phyloP scores from a whole-genome alignment of 2,888 invertebrate genomes.

The Sinhomidia bicolor region DNA sequence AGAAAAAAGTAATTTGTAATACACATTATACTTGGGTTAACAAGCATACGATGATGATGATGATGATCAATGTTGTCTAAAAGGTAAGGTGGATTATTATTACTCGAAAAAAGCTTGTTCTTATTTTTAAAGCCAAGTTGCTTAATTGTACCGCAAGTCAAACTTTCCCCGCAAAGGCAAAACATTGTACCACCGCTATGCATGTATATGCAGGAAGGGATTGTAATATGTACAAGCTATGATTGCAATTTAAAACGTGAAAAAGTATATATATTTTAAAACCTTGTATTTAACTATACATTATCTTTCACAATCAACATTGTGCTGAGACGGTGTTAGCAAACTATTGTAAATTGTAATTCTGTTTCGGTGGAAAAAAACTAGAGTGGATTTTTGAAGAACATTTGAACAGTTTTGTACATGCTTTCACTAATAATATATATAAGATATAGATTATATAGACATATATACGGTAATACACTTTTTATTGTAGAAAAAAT shows the following conservation, averaged over 20 bases:
- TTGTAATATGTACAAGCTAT: neutral
- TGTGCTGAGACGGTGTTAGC: conserved; percentile 21
- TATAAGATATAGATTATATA: neutral
- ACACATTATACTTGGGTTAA: neutral
- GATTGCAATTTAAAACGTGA: neutral
- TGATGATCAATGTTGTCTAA: conserved; percentile 3
- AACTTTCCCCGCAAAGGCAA: neutral
- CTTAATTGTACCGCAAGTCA: conserved; percentile 10
- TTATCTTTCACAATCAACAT: conserved; percentile 17
- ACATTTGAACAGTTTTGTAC: neutral
- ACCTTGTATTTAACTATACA: neutral
- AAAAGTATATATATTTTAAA: neutral
- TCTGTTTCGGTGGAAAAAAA: conserved; percentile 48
- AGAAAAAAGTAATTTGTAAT: conserved; percentile 60
- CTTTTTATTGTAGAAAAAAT: conserved; percentile 52
- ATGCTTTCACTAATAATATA: neutral
- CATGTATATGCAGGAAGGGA: neutral
- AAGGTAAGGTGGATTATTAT: conserved; percentile 23
- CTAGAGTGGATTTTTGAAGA: conserved; percentile 57
- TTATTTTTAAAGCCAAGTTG: conserved; percentile 21
- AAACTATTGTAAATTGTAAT: conserved; percentile 40
- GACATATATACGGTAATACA: conserved; percentile 14
- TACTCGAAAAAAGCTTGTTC: neutral
- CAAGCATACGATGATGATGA: neutral
- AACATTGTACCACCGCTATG: neutral